Percentiles rank a stretch among this genome's conserved stretches.
These are phyloP conservation scores for Tridacna crocea DNA, from an alignment of 2,888 invertebrate species.

Conservation along the genomic window DNA sequence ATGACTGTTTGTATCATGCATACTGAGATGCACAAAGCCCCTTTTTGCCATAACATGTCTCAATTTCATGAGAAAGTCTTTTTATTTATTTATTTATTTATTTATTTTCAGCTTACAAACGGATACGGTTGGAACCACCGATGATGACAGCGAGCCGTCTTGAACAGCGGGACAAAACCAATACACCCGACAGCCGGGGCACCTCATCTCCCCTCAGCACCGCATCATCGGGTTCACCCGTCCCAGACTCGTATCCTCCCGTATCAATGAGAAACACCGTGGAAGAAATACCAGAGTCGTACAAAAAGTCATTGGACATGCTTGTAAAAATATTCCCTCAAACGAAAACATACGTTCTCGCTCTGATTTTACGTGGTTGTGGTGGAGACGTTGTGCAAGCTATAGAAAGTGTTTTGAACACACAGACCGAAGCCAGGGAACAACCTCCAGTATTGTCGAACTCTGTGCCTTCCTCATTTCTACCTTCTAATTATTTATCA, in stretches of 20 bases:
- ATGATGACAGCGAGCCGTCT: constrained; percentile 18
- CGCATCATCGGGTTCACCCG: constrained; percentile 49
- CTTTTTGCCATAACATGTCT: too few relatives aligned
- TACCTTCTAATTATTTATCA: constrained; percentile 36
- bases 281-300: constrained; percentile 20
- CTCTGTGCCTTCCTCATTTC: constrained; percentile 10
- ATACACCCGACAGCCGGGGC: constrained; percentile 50
- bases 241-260: constrained; percentile 39
- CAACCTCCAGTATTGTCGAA: constrained; percentile 24
- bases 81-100: too few relatives aligned
- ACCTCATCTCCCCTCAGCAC: constrained; percentile 51
- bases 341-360: constrained; percentile 93
- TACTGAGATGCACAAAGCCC: too few relatives aligned
- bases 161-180: constrained; percentile 29
- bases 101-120: constrained; percentile 46
- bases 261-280: background rate
- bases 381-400: constrained; percentile 96
- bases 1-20: too few relatives aligned
- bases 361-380: constrained; percentile 92
- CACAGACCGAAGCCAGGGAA: constrained; percentile 55
- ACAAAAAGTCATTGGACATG: constrained; percentile 89
- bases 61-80: too few relatives aligned
- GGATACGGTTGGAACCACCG: constrained; percentile 39
- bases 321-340: constrained; percentile 95
- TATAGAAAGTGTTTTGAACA: constrained; percentile 91